Conservation (phyloP, 2,888 invertebrate genomes). For the Hyppa rectilinea region DNA sequence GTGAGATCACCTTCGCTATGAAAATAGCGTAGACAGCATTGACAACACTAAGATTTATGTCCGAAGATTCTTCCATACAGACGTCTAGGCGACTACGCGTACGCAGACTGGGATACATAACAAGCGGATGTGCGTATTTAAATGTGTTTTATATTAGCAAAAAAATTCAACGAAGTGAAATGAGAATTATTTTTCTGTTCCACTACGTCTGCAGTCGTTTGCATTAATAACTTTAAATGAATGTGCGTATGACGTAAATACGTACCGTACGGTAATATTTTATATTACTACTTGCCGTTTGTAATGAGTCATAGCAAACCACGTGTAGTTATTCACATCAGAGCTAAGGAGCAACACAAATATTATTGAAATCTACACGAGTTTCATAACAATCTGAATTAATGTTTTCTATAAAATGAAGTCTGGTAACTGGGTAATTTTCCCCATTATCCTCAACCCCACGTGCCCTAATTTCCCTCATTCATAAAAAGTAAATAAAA, state of each 20-base stretch:
- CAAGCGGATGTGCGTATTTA: slow-evolving; percentile 5
- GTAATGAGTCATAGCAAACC: not conserved
- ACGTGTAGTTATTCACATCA: slow-evolving; percentile 10
- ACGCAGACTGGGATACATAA: not conserved
- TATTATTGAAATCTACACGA: slow-evolving; percentile 30
- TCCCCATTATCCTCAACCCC: slow-evolving; percentile 41
- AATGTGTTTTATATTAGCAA: slow-evolving; percentile 1
- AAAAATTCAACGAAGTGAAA: not conserved
- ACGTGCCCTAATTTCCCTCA: slow-evolving; percentile 48
- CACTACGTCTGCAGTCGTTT: not conserved
- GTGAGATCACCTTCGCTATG: slow-evolving; percentile 67
- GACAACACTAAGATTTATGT: slow-evolving; percentile 64
- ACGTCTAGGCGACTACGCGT: slow-evolving; percentile 22
- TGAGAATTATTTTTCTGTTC: slow-evolving; percentile 10
- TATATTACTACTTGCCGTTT: not conserved
- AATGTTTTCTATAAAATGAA: slow-evolving; percentile 23
- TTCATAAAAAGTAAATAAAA: slow-evolving; percentile 46
- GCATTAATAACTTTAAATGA: not conserved
- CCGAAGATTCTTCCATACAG: slow-evolving; percentile 35
- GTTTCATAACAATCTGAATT: slow-evolving; percentile 16
- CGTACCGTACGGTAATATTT: not conserved
- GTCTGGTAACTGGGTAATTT: slow-evolving; percentile 40
- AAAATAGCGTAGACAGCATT: slow-evolving; percentile 69
- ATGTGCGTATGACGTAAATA: not conserved
- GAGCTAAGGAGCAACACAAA: not conserved